phyloP scores from a whole-genome alignment of 2,797 vertebrate genomes.

The Lemur catta region DNA sequence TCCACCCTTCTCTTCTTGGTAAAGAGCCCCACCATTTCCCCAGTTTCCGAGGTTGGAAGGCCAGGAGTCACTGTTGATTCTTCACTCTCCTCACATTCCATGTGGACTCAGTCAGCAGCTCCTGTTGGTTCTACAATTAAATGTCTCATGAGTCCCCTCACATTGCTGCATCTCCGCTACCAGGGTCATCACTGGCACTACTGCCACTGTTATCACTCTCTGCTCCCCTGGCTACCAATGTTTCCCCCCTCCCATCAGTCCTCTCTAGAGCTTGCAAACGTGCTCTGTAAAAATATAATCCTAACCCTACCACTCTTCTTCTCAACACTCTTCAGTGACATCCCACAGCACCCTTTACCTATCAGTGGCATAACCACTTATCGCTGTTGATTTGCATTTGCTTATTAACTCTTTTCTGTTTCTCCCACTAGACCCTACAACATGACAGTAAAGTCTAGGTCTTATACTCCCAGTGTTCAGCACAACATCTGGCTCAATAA shows the following conservation, averaged over 20 bases:
- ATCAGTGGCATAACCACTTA: background rate
- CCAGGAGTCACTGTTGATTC: background rate
- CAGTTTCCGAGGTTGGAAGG: background rate
- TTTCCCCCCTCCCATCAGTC: background rate
- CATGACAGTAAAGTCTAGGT: background rate
- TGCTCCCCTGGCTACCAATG: background rate
- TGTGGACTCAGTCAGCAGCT: background rate
- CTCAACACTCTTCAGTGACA: background rate
- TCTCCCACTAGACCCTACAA: background rate
- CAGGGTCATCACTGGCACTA: background rate
- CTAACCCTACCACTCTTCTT: background rate
- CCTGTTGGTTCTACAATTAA: background rate
- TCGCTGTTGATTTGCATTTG: background rate
- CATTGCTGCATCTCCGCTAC: background rate
- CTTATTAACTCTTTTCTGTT: background rate
- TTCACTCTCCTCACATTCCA: background rate
- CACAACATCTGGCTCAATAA: conserved; percentile 47
- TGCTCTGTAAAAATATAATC: background rate
- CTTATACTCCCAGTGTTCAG: background rate
- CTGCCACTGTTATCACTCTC: background rate
- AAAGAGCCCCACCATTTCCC: background rate
- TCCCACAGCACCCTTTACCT: background rate
- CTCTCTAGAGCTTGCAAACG: background rate
- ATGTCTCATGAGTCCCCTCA: background rate
- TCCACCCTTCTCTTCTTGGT: background rate